A percentile compares a stretch with the other conserved stretches of the same genome.
Conservation (phyloP, 2,113 vertebrate species). For the Zosterops japonicus region DNA sequence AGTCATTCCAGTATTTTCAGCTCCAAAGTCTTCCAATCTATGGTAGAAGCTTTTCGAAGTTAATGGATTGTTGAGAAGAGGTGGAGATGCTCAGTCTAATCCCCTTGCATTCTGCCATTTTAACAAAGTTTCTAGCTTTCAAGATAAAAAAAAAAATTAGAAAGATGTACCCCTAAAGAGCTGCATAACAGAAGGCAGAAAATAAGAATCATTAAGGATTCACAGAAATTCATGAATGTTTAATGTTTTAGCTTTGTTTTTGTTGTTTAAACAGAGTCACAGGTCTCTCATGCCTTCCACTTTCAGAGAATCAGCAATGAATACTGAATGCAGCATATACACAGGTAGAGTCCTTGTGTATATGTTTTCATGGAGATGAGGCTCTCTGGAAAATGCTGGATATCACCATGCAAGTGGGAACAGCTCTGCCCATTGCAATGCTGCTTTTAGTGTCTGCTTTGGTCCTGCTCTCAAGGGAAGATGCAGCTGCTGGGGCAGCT, state of each 20-base stretch:
- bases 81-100: not conserved
- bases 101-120: not conserved
- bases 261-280: not conserved
- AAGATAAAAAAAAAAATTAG: not conserved
- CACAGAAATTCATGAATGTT: not conserved
- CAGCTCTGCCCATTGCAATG: accelerated
- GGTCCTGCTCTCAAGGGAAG: not conserved
- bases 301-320: not conserved
- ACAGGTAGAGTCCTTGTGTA: not conserved
- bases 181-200: not conserved
- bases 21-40: not conserved
- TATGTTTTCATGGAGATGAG: not conserved
- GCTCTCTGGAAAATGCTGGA: not conserved
- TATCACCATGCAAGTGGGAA: not conserved
- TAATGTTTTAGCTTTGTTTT: not conserved
- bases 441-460: not conserved
- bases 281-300: not conserved
- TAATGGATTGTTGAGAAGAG: not conserved
- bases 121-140: not conserved
- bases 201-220: not conserved
- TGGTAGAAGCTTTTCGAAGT: not conserved
- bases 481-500: not conserved
- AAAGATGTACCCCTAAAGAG: not conserved
- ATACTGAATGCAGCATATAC: not conserved
- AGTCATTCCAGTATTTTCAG: not conserved